Conservation (phyloP, 2,797 vertebrate genomes). For the Artibeus jamaicensis region DNA sequence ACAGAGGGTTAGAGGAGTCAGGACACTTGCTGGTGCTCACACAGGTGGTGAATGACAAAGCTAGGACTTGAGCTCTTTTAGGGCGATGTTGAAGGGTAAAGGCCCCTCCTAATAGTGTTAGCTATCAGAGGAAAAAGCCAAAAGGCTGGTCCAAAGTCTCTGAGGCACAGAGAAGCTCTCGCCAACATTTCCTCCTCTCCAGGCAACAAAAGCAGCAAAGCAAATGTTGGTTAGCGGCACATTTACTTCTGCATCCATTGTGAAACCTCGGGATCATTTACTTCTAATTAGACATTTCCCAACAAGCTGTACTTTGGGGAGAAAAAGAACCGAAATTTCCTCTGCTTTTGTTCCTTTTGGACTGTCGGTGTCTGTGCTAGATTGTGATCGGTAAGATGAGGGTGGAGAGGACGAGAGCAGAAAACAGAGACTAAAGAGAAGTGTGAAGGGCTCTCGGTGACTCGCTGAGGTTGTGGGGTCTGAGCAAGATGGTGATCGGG, state of each 20-base stretch:
- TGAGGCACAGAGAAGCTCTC: not conserved
- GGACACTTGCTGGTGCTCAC: not conserved
- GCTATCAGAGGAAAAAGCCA: slow-evolving; percentile 3
- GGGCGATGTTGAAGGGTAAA: not conserved
- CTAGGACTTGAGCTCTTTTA: not conserved
- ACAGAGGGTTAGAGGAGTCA: not conserved
- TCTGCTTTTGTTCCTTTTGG: not conserved
- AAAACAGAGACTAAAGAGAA: not conserved
- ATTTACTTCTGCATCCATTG: not conserved
- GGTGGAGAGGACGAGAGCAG: not conserved
- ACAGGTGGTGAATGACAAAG: not conserved
- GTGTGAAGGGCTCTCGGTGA: not conserved
- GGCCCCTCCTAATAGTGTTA: not conserved
- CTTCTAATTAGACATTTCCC: slow-evolving; percentile 26
- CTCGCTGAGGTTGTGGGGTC: not conserved
- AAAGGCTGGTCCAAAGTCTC: not conserved
- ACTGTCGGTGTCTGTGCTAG: not conserved
- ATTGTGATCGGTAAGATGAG: not conserved
- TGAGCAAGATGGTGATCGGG: not conserved
- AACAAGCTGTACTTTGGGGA: not conserved
- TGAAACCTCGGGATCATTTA: not conserved
- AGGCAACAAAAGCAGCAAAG: slow-evolving; percentile 51
- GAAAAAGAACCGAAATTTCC: not conserved
- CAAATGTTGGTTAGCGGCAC: not conserved
- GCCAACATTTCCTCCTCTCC: slow-evolving; percentile 11